Base-by-base conservation (phyloP, 1,140 invertebrate species). In the Dreissena polymorpha region DNA sequence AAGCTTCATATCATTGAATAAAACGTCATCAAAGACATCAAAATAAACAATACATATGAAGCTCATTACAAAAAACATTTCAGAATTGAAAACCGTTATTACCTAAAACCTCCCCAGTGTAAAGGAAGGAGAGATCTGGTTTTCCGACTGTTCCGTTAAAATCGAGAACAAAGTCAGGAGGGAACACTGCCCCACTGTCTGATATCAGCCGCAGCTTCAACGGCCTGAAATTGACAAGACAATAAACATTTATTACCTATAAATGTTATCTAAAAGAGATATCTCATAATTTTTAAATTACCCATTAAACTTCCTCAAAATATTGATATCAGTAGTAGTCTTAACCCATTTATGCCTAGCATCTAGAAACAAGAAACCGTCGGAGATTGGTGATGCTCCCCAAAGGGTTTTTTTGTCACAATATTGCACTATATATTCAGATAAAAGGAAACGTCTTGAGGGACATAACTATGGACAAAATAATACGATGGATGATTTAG, bases 91-190 rank as follows among this genome's bases (percentile, higher is more conserved):
- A 5, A 39, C 39, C 8, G 39, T 18, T 60, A 3, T 80, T 67
- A 81, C 70, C 57, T 18, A 21, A 10, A 53, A 73, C 71, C 70
- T 75, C 27, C 29, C 70, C 67, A 49, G 49, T 27, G 23, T 83
- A 79, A 14, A 84, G 55, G 25, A 79, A 84, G 23, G 64, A 74
- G 25, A 77, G 12, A 64, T 68, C 74, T 27, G 63, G 64, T 18
- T 12, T 65, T 16, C 1, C 13, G 0, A 84, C 13, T 21, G 27
- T 79, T 6, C 57, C 27, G 21, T 70, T 63, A 25, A 71, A 75
- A 10, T 72, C 51, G 23, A 72, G 39, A 3, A 25, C 18, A 65
- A 78, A 64, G 57, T 77, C 71, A 69, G 57, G 23, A 14, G 69
- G 50, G n/a, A 82, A 63, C n/a, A 86, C 53, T 16, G 74, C 69